These are phyloP conservation scores for Pantherophis vulpinus DNA, from an alignment of 2,797 vertebrate species.

Conservation along the genomic window DNA sequence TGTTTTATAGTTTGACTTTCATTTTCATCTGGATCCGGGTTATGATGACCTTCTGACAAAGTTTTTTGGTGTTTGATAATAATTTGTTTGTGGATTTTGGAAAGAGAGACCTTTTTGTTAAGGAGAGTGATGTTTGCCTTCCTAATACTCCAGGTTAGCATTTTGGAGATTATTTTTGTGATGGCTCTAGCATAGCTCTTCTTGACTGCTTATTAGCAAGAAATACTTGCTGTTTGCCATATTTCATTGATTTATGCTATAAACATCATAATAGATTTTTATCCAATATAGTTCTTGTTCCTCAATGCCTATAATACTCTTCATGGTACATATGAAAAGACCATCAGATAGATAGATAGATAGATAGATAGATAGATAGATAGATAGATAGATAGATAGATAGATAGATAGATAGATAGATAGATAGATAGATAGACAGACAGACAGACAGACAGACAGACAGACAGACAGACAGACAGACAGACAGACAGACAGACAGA, in stretches of 20 bases:
- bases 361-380: too few species aligned
- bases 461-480: too few species aligned
- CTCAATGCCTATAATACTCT: not conserved
- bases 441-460: too few species aligned
- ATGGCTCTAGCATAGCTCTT: not conserved
- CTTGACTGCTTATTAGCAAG: not conserved
- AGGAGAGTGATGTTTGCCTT: not conserved
- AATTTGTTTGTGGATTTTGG: not conserved
- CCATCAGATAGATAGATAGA: too few species aligned
- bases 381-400: too few species aligned
- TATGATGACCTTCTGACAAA: not conserved
- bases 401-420: too few species aligned
- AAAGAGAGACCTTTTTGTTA: not conserved
- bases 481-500: too few species aligned
- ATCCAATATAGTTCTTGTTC: not conserved
- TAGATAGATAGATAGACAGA: too few species aligned
- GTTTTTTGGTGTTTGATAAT: not conserved
- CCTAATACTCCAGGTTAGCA: not conserved
- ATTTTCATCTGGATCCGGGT: slow-evolving; percentile 14
- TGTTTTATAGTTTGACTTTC: not conserved
- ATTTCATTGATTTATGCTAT: not conserved
- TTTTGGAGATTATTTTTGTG: not conserved
- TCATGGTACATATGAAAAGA: not conserved
- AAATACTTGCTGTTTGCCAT: not conserved
- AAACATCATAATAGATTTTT: not conserved